phyloP scores from a whole-genome alignment of 2,797 vertebrate genomes.

The Myripristis murdjan region DNA sequence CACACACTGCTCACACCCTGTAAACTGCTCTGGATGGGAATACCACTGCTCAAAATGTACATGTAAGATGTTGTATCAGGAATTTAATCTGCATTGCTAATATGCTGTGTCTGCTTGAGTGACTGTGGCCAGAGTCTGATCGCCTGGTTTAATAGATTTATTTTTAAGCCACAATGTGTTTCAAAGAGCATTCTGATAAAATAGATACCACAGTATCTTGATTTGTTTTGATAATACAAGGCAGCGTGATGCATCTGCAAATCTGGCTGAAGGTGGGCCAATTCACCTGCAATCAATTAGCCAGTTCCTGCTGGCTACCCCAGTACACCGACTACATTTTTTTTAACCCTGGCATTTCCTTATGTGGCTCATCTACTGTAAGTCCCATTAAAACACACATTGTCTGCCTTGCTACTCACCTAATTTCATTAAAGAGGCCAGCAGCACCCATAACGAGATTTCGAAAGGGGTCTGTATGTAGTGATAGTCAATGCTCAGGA shows the following conservation, averaged over 20 bases:
- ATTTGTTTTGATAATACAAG: not conserved
- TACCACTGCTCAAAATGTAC: no score
- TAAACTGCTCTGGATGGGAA: no score
- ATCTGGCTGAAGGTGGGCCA: not conserved
- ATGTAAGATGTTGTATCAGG: no score
- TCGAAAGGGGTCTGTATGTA: slow-evolving; percentile 90
- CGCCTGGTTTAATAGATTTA: not conserved
- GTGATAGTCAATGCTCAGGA: slow-evolving; percentile 87
- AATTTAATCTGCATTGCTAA: not conserved
- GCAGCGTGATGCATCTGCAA: not conserved
- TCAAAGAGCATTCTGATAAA: no score
- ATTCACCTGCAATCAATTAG: not conserved
- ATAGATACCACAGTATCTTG: no score
- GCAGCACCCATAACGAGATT: slow-evolving; percentile 93
- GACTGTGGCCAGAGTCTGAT: not conserved
- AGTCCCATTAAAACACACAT: no score
- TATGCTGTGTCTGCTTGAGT: not conserved
- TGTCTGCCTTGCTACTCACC: slow-evolving; percentile 88
- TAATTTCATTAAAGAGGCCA: slow-evolving; percentile 97
- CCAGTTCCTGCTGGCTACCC: not conserved
- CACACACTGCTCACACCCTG: no score
- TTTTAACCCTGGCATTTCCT: slow-evolving; percentile 25
- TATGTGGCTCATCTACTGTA: not conserved
- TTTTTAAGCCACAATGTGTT: no score
- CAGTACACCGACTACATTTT: not conserved